Base-by-base conservation (phyloP, 2,888 invertebrate species). In the Rhingia campestris region DNA sequence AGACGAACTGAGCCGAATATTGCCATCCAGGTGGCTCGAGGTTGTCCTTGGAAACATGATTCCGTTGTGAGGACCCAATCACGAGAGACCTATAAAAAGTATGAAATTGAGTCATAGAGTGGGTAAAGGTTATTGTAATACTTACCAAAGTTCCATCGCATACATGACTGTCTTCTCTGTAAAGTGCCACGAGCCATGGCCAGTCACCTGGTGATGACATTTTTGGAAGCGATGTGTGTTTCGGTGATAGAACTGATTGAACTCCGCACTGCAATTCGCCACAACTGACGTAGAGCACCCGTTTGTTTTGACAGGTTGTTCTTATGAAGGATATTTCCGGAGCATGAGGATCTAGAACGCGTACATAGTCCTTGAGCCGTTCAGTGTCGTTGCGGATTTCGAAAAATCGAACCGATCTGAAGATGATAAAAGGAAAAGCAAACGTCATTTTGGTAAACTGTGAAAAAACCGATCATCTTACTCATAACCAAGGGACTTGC, bases 161-260 rank as follows among this genome's bases (percentile, higher is more conserved):
- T 5, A 96, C 95, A 89, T 97, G 97, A 47, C 95, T 94, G 86
- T 96, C 95, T 88, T 97, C 95, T 87, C 97, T 95, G 88, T 96
- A 94, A 3, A 98, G 92, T 2, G 96, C 95, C 14, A 95, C 96
- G 89, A 97, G 95, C 97, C 97, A 97, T n/a, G 97, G 97, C 97
- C 97, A 97, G 90, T 97, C 97, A 2, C 97, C 97, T 0, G 96
- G 95, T 4, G 93, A 93, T 0, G 96, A 94, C 91, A 96, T 95
- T 88, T 96, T 95, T 43, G 94, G 93, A 80, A 97, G 91, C 6
- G 90, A 88, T 14, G 90, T 67, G 79, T 91, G 87, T 53, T 90
- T 89, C 35, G 89, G 88, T 4, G 90, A 89, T 58, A 92, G 91
- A 0, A 91, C 93, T 9, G 95, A 94, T 67, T 95, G 93, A 56